Base-by-base conservation (phyloP, 92 coral and sea anemone species). In the Micromussa lordhowensis region DNA sequence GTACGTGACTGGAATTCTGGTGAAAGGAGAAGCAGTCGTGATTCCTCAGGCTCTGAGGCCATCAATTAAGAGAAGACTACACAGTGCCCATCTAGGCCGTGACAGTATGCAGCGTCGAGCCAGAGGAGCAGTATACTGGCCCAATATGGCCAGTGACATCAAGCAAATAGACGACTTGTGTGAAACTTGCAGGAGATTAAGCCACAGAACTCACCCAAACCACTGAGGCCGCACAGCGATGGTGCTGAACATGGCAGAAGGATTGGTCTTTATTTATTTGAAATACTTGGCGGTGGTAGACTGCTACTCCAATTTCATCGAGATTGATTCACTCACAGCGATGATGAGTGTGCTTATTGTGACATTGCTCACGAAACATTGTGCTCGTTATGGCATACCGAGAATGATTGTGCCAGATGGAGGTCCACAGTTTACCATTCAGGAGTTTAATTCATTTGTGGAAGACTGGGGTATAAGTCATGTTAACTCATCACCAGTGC, bases 1-100 rank as follows among this genome's bases (percentile, higher is more conserved):
- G 53, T 93, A 61, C 59, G 93, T 24, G 91, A 93, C 87, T 82
- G 86, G 92, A 38, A 85, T 92, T 49, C 17, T 90, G 53, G 70
- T 90, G 80, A 84, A 77, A 84, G 92, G 89, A 51, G 85, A 90
- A 85, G 86, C 87, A 53, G 89, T 79, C 11, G 85, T 90, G 51
- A 90, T 84, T 31, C 89, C 89, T 59, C 57, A 12, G 17, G 32
- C 31, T 16, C 88, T 92, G n/a, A 74, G 95, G 66, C 26, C 77
- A 9, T 30, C 69, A 26, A 76, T 85, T 9, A 88, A 85, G 78
- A 85, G 48, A 75, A 79, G 90, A 51, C 78, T 84, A 1, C 90
- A 92, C 68, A 40, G 75, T 10, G 36, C 93, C 2, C 93, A 90
- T 61, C 77, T 81, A 1, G 90, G 93, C 22, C 1, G 30, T 49